A percentile compares a stretch with the other conserved stretches of the same genome.
Evolutionary conservation across 2,113 vertebrate species (phyloP).

Genomic region (Daubentonia madagascariensis): DNA sequence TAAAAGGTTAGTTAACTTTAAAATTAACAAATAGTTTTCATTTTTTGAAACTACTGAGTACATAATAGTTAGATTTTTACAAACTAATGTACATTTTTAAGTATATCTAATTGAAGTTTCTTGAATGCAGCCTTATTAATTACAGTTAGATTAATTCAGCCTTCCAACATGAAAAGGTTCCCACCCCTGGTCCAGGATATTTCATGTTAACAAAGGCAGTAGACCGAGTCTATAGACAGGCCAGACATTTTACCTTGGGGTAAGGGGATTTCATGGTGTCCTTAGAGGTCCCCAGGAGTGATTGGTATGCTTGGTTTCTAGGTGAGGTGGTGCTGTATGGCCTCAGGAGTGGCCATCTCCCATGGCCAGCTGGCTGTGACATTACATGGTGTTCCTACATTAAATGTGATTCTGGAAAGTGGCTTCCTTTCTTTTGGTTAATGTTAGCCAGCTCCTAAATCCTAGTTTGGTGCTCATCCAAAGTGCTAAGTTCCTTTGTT

Average conservation of each 20-base stretch:
- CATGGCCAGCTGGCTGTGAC: neutral
- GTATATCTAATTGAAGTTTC: too few species aligned
- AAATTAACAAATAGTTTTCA: too few species aligned
- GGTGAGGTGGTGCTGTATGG: neutral
- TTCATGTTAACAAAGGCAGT: neutral
- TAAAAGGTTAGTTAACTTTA: too few species aligned
- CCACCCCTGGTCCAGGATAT: neutral
- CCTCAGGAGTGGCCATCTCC: neutral
- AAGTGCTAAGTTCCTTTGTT: conserved; percentile 32
- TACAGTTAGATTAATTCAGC: too few species aligned
- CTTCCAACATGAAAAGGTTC: too few species aligned
- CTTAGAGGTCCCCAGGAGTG: neutral
- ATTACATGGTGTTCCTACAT: neutral
- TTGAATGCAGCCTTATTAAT: too few species aligned
- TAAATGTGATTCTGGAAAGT: neutral
- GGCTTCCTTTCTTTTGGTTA: neutral
- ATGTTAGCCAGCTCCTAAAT: neutral
- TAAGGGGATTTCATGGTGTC: neutral
- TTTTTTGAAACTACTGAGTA: too few species aligned
- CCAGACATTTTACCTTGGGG: neutral
- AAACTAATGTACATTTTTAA: too few species aligned
- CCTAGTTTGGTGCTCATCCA: neutral
- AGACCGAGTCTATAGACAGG: neutral
- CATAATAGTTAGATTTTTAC: too few species aligned
- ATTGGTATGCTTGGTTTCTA: neutral